Base-by-base conservation (phyloP, 2,888 invertebrate species). In the Agrochola lota region DNA sequence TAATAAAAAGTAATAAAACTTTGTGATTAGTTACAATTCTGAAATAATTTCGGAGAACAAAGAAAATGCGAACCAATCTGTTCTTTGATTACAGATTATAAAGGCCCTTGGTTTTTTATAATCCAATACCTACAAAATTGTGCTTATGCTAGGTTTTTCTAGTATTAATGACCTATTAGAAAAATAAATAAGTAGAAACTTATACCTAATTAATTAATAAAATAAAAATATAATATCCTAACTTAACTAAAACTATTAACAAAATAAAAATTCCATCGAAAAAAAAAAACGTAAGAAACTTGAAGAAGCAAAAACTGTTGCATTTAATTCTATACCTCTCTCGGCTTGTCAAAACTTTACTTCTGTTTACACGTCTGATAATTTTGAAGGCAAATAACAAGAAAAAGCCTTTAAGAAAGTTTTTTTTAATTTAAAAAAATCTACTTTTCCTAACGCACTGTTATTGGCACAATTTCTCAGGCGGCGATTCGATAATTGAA, bases 1-100 rank as follows among this genome's bases (percentile, higher is more conserved):
- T 74, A 80, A 62, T 66, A 69, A 75, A 78, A 80, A 70, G 60
- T 52, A 57, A 67, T 62, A 75, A 43, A 64, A 80, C 68, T 80
- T 80, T 69, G n/a, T 52, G 63, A 80, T 74, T 64, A 64, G 55
- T 57, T 57, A 74, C 60, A 60, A 55, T 80, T 74, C 52, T 43
- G 66, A 67, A 80, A 81, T 66, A 23, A 74, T 62, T 75, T 81
- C 40, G 0, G 30, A 35, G 60, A 62, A 57, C 57, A 81, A 80
- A 71, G 69, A 70, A 69, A 66, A 71, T 55, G 26, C 30, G 30
- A 49, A 43, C 12, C 40, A 62, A 43, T 71, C n/a, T 67, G 40
- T 69, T 64, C 46, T 69, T 55, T 26, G 5, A 55, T 62, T 55
- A 40, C 26, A 43, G 3, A 80, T 59, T 55, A 30, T 55, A 40